phyloP scores from a whole-genome alignment of 2,113 vertebrate species.

The Odocoileus virginianus region DNA sequence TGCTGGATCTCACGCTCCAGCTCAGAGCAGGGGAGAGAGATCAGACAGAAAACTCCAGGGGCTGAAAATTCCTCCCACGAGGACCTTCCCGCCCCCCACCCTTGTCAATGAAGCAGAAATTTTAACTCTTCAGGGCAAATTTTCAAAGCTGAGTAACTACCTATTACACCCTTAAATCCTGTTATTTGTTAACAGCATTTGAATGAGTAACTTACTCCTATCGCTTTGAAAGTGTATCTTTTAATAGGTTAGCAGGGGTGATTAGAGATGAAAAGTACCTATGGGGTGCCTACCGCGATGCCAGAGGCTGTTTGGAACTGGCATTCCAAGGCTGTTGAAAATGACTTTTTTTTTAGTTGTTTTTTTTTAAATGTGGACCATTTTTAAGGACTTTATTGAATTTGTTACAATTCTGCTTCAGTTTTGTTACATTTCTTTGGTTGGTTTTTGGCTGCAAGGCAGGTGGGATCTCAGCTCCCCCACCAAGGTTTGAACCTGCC shows the following conservation, averaged over 20 bases:
- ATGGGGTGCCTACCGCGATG: neutral
- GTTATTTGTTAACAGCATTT: conserved; percentile 70
- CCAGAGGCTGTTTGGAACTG: neutral
- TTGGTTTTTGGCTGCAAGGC: neutral
- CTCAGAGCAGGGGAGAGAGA: conserved; percentile 37
- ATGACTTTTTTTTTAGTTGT: neutral
- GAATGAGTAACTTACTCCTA: conserved; percentile 60
- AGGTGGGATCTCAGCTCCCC: neutral
- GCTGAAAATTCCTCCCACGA: conserved; percentile 48
- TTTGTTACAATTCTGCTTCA: neutral
- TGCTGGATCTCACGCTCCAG: neutral
- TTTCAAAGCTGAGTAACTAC: conserved; percentile 66
- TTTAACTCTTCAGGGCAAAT: conserved; percentile 63
- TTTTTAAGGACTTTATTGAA: neutral
- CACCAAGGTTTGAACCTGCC: neutral
- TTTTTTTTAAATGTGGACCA: neutral
- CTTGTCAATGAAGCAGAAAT: conserved; percentile 65
- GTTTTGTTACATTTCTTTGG: neutral
- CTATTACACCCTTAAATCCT: conserved; percentile 48
- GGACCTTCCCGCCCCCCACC: neutral
- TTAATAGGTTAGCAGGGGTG: neutral
- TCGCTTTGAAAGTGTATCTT: conserved; percentile 53
- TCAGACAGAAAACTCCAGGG: conserved; percentile 51
- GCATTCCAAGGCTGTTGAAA: neutral
- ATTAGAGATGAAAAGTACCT: conserved; percentile 16